Conservation (phyloP, 2,113 vertebrate species). For the Petromus typicus region DNA sequence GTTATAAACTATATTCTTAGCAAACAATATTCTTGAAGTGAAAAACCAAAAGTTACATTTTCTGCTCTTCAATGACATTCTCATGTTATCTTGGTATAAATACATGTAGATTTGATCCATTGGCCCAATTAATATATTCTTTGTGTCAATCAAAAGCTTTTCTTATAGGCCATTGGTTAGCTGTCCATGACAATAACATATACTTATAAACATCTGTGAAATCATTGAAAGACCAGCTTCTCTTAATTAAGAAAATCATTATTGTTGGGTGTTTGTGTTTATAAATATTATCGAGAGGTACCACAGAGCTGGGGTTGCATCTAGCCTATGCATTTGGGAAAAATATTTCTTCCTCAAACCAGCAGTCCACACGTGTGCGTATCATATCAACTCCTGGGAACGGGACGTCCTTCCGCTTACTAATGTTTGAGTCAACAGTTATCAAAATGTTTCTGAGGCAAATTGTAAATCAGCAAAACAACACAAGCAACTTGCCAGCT, state of each 20-base stretch:
- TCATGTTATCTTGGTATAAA: background rate
- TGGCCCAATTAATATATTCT: background rate
- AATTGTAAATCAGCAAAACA: background rate
- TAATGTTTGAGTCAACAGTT: background rate
- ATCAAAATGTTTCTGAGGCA: background rate
- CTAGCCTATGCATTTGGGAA: background rate
- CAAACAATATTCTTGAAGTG: background rate
- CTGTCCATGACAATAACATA: background rate
- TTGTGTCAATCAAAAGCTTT: background rate
- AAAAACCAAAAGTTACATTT: background rate
- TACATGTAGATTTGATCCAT: background rate
- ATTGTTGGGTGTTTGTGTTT: background rate
- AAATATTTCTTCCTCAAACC: background rate
- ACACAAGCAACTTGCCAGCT: background rate
- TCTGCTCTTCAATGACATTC: background rate
- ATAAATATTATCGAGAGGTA: background rate
- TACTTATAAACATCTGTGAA: background rate
- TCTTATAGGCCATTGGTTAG: background rate
- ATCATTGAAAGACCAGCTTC: background rate
- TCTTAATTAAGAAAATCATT: background rate
- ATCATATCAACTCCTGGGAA: background rate
- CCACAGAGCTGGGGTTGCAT: too few species aligned
- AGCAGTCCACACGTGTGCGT: background rate
- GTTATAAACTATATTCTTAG: background rate
- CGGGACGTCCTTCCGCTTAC: background rate